Evolutionary conservation across 2,113 vertebrate genomes (phyloP).

Genomic region (Solea senegalensis): DNA sequence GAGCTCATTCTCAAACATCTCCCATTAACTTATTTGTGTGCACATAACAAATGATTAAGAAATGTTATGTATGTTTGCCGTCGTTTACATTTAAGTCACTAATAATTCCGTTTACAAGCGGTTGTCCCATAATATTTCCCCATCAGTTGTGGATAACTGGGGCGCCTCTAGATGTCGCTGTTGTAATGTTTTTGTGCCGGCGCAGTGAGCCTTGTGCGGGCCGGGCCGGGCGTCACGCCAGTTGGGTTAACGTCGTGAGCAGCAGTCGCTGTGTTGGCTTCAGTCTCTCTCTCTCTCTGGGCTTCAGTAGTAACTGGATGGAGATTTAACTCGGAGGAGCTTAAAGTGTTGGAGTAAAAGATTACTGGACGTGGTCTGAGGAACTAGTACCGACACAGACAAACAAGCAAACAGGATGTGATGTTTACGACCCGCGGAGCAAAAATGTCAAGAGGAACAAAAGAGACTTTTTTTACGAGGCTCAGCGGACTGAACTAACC

Average conservation of each 20-base stretch:
- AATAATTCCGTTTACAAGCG: too few species aligned
- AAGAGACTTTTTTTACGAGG: slow-evolving; percentile 57
- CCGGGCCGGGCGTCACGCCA: slow-evolving; percentile 39
- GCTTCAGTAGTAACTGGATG: slow-evolving; percentile 27
- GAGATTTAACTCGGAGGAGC: slow-evolving; percentile 9
- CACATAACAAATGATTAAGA: too few species aligned
- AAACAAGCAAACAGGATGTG: slow-evolving; percentile 38
- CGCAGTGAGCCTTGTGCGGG: slow-evolving; percentile 5
- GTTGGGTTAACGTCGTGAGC: slow-evolving; percentile 50
- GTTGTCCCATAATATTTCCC: too few species aligned
- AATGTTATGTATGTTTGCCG: too few species aligned
- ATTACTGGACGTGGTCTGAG: slow-evolving; percentile 2
- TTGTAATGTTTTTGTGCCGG: not conserved
- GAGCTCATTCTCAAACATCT: too few species aligned
- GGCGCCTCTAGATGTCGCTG: slow-evolving; percentile 48
- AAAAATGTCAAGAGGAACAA: slow-evolving; percentile 66
- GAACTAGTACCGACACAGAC: not conserved
- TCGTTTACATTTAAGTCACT: too few species aligned
- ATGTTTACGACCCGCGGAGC: slow-evolving; percentile 15
- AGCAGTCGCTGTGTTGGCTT: slow-evolving; percentile 32
- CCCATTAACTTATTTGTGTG: too few species aligned
- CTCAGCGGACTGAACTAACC: slow-evolving; percentile 56
- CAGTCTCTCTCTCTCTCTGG: slow-evolving; percentile 18
- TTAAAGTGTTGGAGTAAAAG: not conserved
- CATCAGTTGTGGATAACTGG: too few species aligned